These are phyloP conservation scores for Zosterops japonicus DNA, from an alignment of 2,113 vertebrate species.

Conservation along the genomic window DNA sequence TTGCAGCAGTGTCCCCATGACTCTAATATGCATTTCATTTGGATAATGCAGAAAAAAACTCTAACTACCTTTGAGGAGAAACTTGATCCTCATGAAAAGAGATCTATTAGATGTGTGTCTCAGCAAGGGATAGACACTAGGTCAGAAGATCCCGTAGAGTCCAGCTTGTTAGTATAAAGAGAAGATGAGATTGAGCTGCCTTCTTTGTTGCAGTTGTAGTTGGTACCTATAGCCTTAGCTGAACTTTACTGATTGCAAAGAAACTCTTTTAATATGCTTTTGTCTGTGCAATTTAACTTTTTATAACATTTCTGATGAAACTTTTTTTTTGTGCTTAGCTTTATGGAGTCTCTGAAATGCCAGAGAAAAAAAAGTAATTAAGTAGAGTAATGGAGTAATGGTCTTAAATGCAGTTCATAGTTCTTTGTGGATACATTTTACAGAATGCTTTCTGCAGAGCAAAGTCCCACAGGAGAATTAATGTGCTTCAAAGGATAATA, in stretches of 20 bases:
- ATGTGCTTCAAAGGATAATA: neutral
- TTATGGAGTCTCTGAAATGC: constrained; percentile 1
- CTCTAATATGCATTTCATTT: neutral
- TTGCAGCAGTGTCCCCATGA: neutral
- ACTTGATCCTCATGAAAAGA: neutral
- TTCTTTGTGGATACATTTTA: neutral
- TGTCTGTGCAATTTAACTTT: neutral
- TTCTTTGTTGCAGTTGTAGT: neutral
- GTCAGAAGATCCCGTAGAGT: neutral
- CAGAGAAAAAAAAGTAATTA: constrained; percentile 12
- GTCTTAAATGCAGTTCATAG: neutral
- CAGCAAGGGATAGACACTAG: neutral
- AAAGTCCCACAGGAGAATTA: neutral
- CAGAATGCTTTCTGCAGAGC: neutral
- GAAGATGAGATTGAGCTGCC: neutral
- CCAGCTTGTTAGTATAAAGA: neutral
- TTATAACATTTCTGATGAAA: constrained; percentile 21
- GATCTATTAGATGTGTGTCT: neutral
- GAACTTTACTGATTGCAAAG: neutral
- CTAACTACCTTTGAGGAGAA: neutral
- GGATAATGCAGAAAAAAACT: neutral
- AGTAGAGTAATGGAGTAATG: neutral
- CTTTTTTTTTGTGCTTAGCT: neutral
- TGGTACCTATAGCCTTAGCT: neutral
- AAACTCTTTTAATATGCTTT: neutral